Conservation (phyloP, 2,113 vertebrate genomes). For the Callopanchax toddi region DNA sequence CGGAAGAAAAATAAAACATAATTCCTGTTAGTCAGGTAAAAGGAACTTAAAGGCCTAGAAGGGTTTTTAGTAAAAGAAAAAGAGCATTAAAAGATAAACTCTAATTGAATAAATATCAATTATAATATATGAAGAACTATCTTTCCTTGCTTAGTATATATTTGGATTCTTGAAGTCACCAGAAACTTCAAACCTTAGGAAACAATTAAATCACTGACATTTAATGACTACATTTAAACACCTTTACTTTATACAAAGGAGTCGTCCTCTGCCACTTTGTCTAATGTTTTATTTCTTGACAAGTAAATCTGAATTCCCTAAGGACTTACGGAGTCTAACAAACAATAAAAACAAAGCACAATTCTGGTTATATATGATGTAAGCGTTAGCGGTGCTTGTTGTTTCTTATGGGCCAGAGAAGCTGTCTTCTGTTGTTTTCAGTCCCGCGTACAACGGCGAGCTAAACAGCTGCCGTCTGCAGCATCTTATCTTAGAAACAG, state of each 20-base stretch:
- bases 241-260: no score
- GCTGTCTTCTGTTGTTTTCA: background rate
- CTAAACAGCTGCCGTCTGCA: slow-evolving; percentile 15
- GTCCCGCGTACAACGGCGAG: background rate
- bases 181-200: background rate
- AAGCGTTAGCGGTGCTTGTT: background rate
- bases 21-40: background rate
- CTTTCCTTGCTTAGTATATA: background rate
- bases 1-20: background rate
- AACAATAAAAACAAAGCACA: no score
- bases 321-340: no score
- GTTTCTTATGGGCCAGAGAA: background rate
- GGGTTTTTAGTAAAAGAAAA: no score
- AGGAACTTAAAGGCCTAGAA: background rate
- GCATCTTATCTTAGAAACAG: slow-evolving; percentile 1
- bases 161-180: background rate
- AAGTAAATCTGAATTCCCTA: no score
- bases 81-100: no score
- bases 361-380: background rate
- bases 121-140: no score
- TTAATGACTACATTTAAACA: no score
- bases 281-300: no score
- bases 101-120: no score
- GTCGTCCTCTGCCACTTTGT: no score
- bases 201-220: no score